Evolutionary conservation across 1,140 invertebrate species (phyloP), one percentile per base, ranked within the genome.

Genomic region (Saxidomus purpurata): DNA sequence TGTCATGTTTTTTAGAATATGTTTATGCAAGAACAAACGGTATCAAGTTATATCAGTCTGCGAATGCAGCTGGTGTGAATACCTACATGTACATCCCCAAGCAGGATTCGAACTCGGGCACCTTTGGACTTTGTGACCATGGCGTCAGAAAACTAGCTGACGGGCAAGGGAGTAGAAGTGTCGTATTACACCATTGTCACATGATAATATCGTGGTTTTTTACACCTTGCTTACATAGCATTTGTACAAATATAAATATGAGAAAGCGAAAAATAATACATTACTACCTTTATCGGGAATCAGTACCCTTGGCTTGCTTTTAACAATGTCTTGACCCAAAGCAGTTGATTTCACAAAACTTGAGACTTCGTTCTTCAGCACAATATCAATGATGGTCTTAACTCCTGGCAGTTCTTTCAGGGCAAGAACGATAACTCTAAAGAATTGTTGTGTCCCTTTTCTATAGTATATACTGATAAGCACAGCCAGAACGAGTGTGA

Each of bases 391-490:
- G 9, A 94, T 19, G 0, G 52, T 55, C 1, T 87, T 82, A 6
- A 94, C 89, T 2, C 94, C 94, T 15, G 94, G 89, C n/a, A 93
- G 76, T n/a, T 87, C 40, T 86, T 94, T 94, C 15, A 94, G 13
- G 0, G 87, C 92, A 2, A 93, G 38, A 15, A 94, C 76, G 13
- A 95, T 31, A 2, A 94, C 87, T 61, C 92, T 86, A 13, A 93
- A 55, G 59, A 94, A 76, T 49, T 93, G 93, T 15, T 91, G 69
- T 17, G 43, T 43, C 0, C 94, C 94, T 34, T 90, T 89, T 17
- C 88, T 83, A 36, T 91, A 82, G 80, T 93, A 94, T 17, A 93
- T 89, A 69, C 92, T 93, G 40, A 92, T 63, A 22, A 95, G 82
- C 13, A 92, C 81, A 19, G 92, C 87, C 36, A 93, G 19, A 4